phyloP scores from a whole-genome alignment of 2,888 invertebrate genomes.

The Caenorhabditis sulstoni region DNA sequence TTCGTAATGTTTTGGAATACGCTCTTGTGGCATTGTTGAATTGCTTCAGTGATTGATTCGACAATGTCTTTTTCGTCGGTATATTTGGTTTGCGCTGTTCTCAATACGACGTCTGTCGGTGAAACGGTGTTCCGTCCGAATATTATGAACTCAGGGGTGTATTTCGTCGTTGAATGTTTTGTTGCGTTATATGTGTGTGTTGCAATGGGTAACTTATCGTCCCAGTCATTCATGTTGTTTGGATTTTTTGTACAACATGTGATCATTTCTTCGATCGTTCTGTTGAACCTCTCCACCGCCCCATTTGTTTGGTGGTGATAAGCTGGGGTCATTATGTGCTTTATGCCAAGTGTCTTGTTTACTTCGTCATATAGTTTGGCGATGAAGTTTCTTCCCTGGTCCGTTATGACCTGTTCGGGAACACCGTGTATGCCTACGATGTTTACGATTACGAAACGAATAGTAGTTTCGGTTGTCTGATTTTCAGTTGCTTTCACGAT shows the following conservation, averaged over 20 bases:
- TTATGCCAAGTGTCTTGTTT: neutral
- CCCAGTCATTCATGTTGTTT: constrained; percentile 39
- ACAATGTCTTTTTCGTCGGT: too few species aligned
- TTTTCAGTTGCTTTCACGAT: constrained; percentile 21
- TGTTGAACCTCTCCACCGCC: constrained; percentile 49
- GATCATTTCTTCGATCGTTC: constrained; percentile 49
- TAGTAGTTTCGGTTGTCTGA: neutral
- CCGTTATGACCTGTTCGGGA: constrained; percentile 24
- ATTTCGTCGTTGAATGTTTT: constrained; percentile 28
- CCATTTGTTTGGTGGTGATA: constrained; percentile 63
- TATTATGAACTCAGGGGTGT: constrained; percentile 16
- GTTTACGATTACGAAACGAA: constrained; percentile 8
- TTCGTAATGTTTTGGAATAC: too few species aligned
- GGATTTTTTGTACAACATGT: neutral
- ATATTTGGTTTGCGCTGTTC: too few species aligned
- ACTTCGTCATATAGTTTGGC: constrained; percentile 9
- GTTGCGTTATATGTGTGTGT: constrained; percentile 48
- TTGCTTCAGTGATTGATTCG: too few species aligned
- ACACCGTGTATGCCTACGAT: constrained; percentile 20
- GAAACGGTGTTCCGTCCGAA: too few species aligned
- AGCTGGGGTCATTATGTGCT: constrained; percentile 15
- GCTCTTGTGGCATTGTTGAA: too few species aligned
- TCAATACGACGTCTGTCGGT: too few species aligned
- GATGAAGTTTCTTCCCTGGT: constrained; percentile 29
- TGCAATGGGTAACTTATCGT: constrained; percentile 37